phyloP scores from a whole-genome alignment of 2,888 invertebrate species.

The Oligia latruncula region DNA sequence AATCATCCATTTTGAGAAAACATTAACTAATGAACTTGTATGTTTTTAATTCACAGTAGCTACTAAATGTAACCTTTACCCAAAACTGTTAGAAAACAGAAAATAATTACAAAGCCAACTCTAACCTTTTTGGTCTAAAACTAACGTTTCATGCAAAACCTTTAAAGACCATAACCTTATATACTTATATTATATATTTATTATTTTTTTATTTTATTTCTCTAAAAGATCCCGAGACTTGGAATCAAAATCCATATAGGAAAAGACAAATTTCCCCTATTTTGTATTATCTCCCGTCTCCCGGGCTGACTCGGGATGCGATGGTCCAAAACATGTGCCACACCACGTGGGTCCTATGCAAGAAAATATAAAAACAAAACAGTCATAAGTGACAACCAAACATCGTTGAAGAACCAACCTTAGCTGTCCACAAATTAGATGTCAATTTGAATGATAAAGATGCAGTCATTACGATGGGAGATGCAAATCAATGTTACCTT shows the following conservation, averaged over 20 bases:
- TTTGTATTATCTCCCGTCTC: constrained; percentile 80
- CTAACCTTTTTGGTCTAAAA: constrained; percentile 3
- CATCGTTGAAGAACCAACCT: constrained; percentile 41
- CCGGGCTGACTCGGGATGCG: constrained; percentile 84
- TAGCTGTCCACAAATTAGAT: rapidly evolving
- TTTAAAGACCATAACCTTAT: constrained; percentile 17
- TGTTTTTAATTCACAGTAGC: neutral
- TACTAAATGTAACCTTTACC: neutral
- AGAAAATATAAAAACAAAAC: constrained; percentile 64
- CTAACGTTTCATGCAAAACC: neutral
- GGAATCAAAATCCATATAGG: constrained; percentile 51
- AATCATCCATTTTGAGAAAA: neutral
- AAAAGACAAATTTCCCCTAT: constrained; percentile 73
- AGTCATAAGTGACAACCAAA: constrained; percentile 49
- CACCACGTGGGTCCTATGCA: constrained; percentile 87
- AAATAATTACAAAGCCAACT: constrained; percentile 1
- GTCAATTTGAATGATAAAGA: constrained; percentile 25
- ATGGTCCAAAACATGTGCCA: constrained; percentile 85
- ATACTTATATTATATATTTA: too few relatives aligned
- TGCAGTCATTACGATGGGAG: constrained; percentile 40
- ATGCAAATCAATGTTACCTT: constrained; percentile 76
- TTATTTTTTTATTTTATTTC: neutral
- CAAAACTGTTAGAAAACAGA: neutral
- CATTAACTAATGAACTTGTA: too few relatives aligned
- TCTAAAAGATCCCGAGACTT: neutral